These are phyloP conservation scores for Limonius californicus DNA, from an alignment of 1,140 invertebrate genomes.

Conservation along the genomic window DNA sequence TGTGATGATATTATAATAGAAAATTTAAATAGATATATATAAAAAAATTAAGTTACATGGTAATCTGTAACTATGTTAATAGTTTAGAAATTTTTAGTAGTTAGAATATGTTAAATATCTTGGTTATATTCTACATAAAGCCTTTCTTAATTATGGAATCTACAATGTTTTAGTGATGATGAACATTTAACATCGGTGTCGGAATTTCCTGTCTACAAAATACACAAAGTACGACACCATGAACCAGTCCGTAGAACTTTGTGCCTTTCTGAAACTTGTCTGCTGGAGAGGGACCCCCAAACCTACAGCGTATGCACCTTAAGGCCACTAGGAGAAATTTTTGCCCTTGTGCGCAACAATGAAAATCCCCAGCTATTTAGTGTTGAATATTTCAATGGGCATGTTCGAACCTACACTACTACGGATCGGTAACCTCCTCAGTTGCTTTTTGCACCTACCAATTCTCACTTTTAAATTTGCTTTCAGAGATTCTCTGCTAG, in stretches of 20 bases:
- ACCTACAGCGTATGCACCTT: conserved; percentile 90
- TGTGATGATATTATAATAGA: too few species aligned
- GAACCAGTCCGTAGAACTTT: conserved; percentile 81
- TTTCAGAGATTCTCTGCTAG: conserved; percentile 87
- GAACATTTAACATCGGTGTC: conserved; percentile 71
- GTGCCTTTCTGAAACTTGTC: conserved; percentile 93
- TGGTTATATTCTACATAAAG: too few species aligned
- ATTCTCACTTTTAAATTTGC: too few species aligned
- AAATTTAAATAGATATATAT: too few species aligned
- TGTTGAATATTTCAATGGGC: conserved; percentile 92
- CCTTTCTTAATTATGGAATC: too few species aligned
- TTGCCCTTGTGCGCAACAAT: conserved; percentile 84
- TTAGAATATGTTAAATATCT: too few species aligned
- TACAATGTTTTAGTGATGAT: conserved; percentile 45
- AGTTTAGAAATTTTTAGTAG: too few species aligned
- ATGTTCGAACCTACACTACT: conserved; percentile 81
- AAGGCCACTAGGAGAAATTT: conserved; percentile 84
- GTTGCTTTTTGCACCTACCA: too few species aligned
- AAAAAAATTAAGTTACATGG: too few species aligned
- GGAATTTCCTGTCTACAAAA: conserved; percentile 91
- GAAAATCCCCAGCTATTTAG: conserved; percentile 91
- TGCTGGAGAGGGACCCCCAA: conserved; percentile 93
- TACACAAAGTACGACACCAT: conserved; percentile 67
- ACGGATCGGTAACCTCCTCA: conserved; percentile 75
- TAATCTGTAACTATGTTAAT: too few species aligned